Evolutionary conservation across 2,113 vertebrate species (phyloP).

Genomic region (Hippocampus guttulatus): DNA sequence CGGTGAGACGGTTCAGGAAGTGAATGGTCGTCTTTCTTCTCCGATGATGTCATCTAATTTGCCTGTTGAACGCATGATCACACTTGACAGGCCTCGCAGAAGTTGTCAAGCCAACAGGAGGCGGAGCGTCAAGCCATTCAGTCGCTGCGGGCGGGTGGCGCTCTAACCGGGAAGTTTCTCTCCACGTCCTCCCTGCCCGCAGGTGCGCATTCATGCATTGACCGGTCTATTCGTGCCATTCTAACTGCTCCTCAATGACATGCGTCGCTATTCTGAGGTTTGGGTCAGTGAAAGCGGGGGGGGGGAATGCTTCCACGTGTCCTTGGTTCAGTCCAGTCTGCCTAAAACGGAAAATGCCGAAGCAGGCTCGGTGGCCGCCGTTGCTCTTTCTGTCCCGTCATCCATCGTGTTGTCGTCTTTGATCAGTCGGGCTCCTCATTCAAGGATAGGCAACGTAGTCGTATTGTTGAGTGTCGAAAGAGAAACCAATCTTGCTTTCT

Average conservation of each 20-base stretch:
- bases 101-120: constrained; percentile 83
- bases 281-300: not conserved
- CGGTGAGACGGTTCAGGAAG: no score
- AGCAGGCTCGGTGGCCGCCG: not conserved
- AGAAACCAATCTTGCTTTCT: not conserved
- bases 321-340: no score
- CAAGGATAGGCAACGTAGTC: not conserved
- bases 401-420: not conserved
- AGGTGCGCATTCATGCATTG: constrained; percentile 55
- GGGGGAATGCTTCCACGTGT: no score
- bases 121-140: constrained; percentile 83
- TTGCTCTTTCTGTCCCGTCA: not conserved
- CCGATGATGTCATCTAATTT: not conserved
- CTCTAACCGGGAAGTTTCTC: constrained; percentile 85
- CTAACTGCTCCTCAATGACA: not conserved
- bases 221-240: not conserved
- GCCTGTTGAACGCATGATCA: constrained; percentile 13
- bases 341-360: not conserved
- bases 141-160: constrained; percentile 79
- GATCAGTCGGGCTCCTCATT: not conserved
- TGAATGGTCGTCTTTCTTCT: no score
- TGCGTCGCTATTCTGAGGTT: not conserved
- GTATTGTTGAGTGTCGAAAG: not conserved
- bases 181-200: constrained; percentile 86
- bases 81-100: constrained; percentile 75